Evolutionary conservation across 2,888 invertebrate species (phyloP).

Genomic region (Hydropsyche betteni): DNA sequence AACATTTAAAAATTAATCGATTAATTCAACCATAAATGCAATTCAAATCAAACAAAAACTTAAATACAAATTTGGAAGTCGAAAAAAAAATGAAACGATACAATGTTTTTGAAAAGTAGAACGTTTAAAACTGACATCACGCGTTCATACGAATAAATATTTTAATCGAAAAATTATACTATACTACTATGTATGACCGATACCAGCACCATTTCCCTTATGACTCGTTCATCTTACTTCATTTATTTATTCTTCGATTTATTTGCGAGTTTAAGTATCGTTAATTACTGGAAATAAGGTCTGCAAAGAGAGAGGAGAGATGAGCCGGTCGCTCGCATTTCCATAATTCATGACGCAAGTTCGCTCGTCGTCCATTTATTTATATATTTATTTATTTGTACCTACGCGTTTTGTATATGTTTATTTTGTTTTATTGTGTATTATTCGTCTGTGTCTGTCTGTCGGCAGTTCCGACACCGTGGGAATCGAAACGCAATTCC

Average conservation of each 20-base stretch:
- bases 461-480: conserved; percentile 33
- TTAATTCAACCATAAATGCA: no score
- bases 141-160: conserved; percentile 14
- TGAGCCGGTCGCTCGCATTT: conserved; percentile 7
- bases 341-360: conserved; percentile 31
- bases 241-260: conserved; percentile 27
- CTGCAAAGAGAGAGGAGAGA: background rate
- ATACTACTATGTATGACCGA: conserved; percentile 1
- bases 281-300: conserved; percentile 21
- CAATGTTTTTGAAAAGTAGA: no score
- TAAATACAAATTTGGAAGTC: no score
- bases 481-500: conserved; percentile 32
- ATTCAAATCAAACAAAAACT: no score
- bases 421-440: no score
- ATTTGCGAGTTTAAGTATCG: conserved; percentile 30
- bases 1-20: no score
- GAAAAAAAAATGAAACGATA: no score
- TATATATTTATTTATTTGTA: conserved; percentile 21
- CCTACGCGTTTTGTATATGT: background rate
- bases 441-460: background rate
- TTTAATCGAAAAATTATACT: conserved; percentile 40
- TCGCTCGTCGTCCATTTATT: background rate
- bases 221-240: background rate
- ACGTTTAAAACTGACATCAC: background rate
- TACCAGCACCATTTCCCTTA: background rate